A percentile compares a stretch with the other conserved stretches of the same genome.
These are phyloP conservation scores for Oryzias woworae DNA, from an alignment of 2,113 vertebrate genomes.

Conservation along the genomic window DNA sequence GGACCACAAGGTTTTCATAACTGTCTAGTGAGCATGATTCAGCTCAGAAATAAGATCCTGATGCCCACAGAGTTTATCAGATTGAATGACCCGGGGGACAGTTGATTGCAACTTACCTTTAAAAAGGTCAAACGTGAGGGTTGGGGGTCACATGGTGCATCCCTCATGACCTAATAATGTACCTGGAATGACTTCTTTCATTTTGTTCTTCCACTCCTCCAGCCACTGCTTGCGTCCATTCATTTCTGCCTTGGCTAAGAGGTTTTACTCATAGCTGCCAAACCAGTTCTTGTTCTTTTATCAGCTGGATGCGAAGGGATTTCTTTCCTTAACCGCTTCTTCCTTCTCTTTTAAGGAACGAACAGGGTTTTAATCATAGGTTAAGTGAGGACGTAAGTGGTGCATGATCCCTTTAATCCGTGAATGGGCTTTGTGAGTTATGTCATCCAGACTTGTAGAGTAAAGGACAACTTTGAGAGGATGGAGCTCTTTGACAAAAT, in stretches of 20 bases:
- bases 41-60: not conserved
- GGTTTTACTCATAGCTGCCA: slow-evolving; percentile 42
- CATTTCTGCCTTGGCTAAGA: slow-evolving; percentile 10
- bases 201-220: slow-evolving; percentile 11
- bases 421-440: not conserved
- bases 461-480: not conserved
- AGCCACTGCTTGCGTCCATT: slow-evolving; percentile 30
- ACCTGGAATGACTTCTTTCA: slow-evolving; percentile 22
- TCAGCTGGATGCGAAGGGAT: slow-evolving; percentile 42
- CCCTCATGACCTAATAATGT: slow-evolving; percentile 21
- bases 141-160: slow-evolving; percentile 14
- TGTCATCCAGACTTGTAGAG: not conserved
- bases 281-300: slow-evolving; percentile 57
- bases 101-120: not conserved
- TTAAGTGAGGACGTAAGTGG: not conserved
- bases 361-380: not conserved
- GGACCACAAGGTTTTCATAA: slow-evolving; percentile 23
- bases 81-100: not conserved
- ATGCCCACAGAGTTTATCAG: not conserved
- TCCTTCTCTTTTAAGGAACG: slow-evolving; percentile 38
- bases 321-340: slow-evolving; percentile 30
- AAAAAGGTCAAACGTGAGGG: slow-evolving; percentile 14
- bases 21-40: slow-evolving; percentile 5
- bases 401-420: slow-evolving; percentile 8
- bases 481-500: slow-evolving; percentile 2